Evolutionary conservation across 2,797 vertebrate species (phyloP).

Genomic region (Microctenopoma lineatum): DNA sequence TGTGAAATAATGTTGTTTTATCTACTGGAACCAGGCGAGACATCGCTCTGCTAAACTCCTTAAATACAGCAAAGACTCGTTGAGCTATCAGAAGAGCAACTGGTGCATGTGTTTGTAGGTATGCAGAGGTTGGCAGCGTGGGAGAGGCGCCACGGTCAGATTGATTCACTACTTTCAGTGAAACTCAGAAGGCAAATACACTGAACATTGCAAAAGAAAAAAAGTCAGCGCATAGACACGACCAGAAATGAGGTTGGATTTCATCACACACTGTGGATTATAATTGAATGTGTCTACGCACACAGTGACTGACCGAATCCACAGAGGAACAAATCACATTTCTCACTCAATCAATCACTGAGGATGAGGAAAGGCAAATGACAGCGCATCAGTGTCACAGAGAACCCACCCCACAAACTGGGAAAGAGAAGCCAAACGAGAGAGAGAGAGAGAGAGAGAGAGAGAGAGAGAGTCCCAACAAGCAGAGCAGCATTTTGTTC

Average conservation of each 20-base stretch:
- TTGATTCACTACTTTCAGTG: too few species aligned
- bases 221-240: neutral
- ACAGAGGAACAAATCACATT: neutral
- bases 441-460: neutral
- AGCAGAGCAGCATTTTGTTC: neutral
- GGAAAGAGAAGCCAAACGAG: neutral
- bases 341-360: neutral
- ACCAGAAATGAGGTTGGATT: neutral
- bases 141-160: neutral
- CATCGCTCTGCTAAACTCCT: constrained; percentile 35
- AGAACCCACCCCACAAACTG: constrained; percentile 7
- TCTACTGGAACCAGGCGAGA: constrained; percentile 69
- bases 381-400: neutral
- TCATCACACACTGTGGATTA: neutral
- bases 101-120: neutral
- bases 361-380: neutral
- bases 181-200: too few species aligned
- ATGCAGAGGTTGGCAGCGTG: neutral
- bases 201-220: neutral
- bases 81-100: constrained; percentile 17
- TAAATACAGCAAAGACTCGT: constrained; percentile 9
- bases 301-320: neutral
- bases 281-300: neutral
- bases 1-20: constrained; percentile 71
- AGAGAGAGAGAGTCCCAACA: neutral